Evolutionary conservation across 2,888 invertebrate species (phyloP).

Genomic region (Lasioglossum oenotherae): DNA sequence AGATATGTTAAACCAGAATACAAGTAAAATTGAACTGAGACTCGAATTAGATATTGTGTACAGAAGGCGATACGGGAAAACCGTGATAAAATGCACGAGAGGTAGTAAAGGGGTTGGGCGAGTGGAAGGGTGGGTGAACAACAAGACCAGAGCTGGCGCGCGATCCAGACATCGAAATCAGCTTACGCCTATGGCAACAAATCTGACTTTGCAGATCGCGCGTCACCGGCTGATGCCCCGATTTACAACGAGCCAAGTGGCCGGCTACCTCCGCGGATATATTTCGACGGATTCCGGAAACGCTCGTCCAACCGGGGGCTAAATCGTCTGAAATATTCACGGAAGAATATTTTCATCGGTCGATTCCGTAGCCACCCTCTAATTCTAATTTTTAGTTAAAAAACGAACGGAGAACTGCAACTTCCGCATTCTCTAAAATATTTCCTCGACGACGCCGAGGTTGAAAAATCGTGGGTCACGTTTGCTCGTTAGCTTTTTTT

Average conservation of each 20-base stretch:
- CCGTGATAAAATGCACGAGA: neutral
- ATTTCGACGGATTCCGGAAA: slow-evolving; percentile 16
- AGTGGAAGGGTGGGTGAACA: slow-evolving; percentile 4
- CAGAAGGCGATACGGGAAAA: neutral
- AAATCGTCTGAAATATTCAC: slow-evolving; percentile 30
- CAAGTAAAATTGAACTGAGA: neutral
- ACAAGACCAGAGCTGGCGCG: slow-evolving; percentile 7
- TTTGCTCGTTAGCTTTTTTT: neutral
- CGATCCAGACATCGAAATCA: slow-evolving; percentile 58
- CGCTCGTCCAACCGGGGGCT: neutral
- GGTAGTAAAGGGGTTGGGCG: slow-evolving; percentile 1
- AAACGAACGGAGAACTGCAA: neutral
- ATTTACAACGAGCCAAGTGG: slow-evolving; percentile 49
- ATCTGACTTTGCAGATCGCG: slow-evolving; percentile 63
- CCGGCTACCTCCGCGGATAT: slow-evolving; percentile 21
- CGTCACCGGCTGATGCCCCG: slow-evolving; percentile 44
- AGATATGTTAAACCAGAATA: no score
- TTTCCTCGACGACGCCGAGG: neutral
- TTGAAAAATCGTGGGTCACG: neutral
- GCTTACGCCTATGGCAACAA: slow-evolving; percentile 69
- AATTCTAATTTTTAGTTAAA: neutral
- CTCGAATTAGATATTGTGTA: neutral
- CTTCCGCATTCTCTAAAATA: neutral
- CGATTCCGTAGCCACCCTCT: neutral
- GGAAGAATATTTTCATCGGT: slow-evolving; percentile 18